phyloP scores from a whole-genome alignment of 2,888 invertebrate genomes.

The Orchesellides sinensis region DNA sequence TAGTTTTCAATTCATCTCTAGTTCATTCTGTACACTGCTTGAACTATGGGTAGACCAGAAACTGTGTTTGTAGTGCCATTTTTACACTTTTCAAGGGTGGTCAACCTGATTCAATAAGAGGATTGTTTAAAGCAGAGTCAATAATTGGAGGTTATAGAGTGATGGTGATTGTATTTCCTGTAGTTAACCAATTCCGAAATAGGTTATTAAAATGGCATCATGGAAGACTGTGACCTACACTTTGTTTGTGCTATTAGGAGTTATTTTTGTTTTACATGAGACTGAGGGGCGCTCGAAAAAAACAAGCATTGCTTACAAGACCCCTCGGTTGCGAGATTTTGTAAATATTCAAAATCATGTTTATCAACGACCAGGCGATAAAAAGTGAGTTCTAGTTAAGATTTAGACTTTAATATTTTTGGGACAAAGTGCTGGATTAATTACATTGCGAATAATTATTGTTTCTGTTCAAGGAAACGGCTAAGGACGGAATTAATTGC shows the following conservation, averaged over 20 bases:
- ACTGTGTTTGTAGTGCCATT: neutral
- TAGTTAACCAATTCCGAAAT: neutral
- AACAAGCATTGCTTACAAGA: neutral
- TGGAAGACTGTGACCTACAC: slow-evolving; percentile 28
- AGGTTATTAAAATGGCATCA: slow-evolving; percentile 36
- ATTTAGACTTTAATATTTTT: neutral
- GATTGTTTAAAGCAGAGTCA: too few relatives aligned
- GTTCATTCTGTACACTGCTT: neutral
- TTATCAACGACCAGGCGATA: slow-evolving; percentile 29
- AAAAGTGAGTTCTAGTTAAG: slow-evolving; percentile 34
- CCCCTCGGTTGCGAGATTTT: slow-evolving; percentile 39
- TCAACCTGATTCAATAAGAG: too few relatives aligned
- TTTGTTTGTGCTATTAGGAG: slow-evolving; percentile 20
- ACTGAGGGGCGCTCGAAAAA: slow-evolving; percentile 41
- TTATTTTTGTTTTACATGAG: slow-evolving; percentile 28
- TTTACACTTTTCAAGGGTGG: too few relatives aligned
- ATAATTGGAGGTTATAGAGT: slow-evolving; percentile 37
- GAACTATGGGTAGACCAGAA: neutral
- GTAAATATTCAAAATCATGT: slow-evolving; percentile 19
- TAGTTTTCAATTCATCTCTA: too few relatives aligned
- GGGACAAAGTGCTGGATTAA: too few relatives aligned
- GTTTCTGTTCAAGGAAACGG: slow-evolving; percentile 39
- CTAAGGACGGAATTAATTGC: slow-evolving; percentile 37
- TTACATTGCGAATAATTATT: too few relatives aligned
- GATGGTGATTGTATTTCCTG: slow-evolving; percentile 8